These are phyloP conservation scores for Dufourea novaeangliae DNA, from an alignment of 1,140 invertebrate species.

Conservation along the genomic window DNA sequence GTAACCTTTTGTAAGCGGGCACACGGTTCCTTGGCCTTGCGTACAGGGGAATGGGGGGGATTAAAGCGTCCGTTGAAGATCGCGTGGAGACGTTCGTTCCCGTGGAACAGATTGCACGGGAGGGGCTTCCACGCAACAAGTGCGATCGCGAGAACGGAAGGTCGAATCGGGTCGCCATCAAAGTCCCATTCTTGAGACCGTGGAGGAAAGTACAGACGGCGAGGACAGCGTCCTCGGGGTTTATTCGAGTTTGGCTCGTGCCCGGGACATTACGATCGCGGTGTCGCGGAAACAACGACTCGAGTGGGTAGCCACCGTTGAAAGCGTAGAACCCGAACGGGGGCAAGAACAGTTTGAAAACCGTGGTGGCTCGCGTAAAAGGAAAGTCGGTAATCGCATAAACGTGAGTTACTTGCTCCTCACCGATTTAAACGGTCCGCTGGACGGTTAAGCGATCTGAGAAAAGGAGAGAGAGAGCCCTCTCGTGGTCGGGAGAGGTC, in stretches of 20 bases:
- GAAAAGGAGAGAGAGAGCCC: slow-evolving; percentile 48
- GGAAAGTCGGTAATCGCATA: background rate
- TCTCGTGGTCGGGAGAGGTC: slow-evolving; percentile 41
- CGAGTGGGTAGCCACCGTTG: background rate
- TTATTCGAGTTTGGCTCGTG: background rate
- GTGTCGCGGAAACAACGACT: background rate
- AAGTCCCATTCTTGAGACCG: no score
- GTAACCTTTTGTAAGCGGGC: no score
- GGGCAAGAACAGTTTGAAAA: background rate
- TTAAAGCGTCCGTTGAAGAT: no score
- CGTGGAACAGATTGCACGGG: background rate
- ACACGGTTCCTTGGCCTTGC: no score
- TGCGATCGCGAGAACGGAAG: slow-evolving; percentile 3
- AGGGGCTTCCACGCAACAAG: slow-evolving; percentile 3
- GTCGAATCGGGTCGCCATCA: background rate
- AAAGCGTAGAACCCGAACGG: background rate
- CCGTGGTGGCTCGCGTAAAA: slow-evolving; percentile 18
- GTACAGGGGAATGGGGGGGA: no score
- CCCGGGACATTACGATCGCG: background rate
- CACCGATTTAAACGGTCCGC: slow-evolving; percentile 39
- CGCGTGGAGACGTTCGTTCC: no score
- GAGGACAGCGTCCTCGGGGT: background rate
- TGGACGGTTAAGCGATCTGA: slow-evolving; percentile 43
- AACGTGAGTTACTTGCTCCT: slow-evolving; percentile 19
- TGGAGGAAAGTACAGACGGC: background rate